A percentile compares a stretch with the other conserved stretches of the same genome.
Conservation (phyloP, 2,888 invertebrate species). For the Tetragonisca angustula region DNA sequence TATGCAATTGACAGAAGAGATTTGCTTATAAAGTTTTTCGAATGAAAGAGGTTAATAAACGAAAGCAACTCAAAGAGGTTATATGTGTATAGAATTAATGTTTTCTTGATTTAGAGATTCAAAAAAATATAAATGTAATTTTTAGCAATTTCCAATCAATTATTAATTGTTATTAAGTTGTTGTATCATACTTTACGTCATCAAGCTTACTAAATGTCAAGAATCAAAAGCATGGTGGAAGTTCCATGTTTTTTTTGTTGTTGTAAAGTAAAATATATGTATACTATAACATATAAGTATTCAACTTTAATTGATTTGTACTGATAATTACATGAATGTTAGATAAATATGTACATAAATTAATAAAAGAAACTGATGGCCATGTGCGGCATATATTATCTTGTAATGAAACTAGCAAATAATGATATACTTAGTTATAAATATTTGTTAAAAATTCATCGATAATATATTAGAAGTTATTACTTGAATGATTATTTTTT, state of each 20-base stretch:
- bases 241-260: background rate
- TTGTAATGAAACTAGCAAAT: background rate
- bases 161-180: too few relatives aligned
- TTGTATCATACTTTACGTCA: too few relatives aligned
- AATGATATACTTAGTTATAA: background rate
- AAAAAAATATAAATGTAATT: background rate
- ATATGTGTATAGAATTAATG: background rate
- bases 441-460: too few relatives aligned
- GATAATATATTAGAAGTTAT: too few relatives aligned
- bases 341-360: background rate
- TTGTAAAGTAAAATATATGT: background rate
- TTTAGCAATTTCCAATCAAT: background rate
- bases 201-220: too few relatives aligned
- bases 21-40: background rate
- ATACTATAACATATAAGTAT: background rate
- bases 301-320: background rate
- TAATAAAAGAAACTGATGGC: too few relatives aligned
- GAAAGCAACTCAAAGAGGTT: background rate
- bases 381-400: background rate
- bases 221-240: too few relatives aligned
- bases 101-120: background rate
- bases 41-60: too few relatives aligned
- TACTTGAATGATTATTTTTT: too few relatives aligned
- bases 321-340: background rate
- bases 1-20: background rate